Evolutionary conservation across 1,140 invertebrate genomes (phyloP).

Genomic region (Nilaparvata lugens): DNA sequence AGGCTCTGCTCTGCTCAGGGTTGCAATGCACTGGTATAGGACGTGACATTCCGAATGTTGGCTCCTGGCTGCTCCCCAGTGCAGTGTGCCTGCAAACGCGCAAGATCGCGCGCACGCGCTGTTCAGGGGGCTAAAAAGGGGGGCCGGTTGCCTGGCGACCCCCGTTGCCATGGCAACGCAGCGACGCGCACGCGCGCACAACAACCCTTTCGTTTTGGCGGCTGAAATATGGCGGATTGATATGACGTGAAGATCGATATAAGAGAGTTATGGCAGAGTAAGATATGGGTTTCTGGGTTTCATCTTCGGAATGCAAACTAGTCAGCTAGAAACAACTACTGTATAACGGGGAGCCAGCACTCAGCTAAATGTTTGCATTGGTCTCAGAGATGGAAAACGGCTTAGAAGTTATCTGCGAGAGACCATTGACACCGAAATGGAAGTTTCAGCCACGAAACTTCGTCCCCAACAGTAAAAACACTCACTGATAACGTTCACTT

Average conservation of each 20-base stretch:
- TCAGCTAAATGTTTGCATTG: too few relatives aligned
- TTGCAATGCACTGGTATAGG: too few relatives aligned
- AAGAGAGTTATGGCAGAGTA: slow-evolving; percentile 2
- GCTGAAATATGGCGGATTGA: slow-evolving; percentile 23
- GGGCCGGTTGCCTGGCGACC: slow-evolving; percentile 18
- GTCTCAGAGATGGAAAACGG: too few relatives aligned
- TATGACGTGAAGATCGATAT: slow-evolving; percentile 12
- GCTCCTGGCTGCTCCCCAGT: too few relatives aligned
- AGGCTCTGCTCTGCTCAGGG: too few relatives aligned
- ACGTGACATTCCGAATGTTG: too few relatives aligned
- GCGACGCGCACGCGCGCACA: slow-evolving; percentile 30
- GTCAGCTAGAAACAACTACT: slow-evolving; percentile 1
- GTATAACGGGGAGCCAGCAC: not conserved
- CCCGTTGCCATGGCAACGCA: slow-evolving; percentile 37
- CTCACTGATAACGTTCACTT: too few relatives aligned
- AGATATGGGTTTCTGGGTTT: slow-evolving; percentile 15
- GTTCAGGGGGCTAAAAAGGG: not conserved
- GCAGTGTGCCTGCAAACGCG: not conserved
- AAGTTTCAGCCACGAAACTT: too few relatives aligned
- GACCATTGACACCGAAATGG: too few relatives aligned
- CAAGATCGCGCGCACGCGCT: slow-evolving; percentile 10
- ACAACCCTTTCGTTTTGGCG: slow-evolving; percentile 13
- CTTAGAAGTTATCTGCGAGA: too few relatives aligned
- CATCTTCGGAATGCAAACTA: not conserved
- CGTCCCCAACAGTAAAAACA: too few relatives aligned